These are phyloP conservation scores for Apogon hyalosoma DNA, from an alignment of 2,797 vertebrate genomes.

Conservation along the genomic window DNA sequence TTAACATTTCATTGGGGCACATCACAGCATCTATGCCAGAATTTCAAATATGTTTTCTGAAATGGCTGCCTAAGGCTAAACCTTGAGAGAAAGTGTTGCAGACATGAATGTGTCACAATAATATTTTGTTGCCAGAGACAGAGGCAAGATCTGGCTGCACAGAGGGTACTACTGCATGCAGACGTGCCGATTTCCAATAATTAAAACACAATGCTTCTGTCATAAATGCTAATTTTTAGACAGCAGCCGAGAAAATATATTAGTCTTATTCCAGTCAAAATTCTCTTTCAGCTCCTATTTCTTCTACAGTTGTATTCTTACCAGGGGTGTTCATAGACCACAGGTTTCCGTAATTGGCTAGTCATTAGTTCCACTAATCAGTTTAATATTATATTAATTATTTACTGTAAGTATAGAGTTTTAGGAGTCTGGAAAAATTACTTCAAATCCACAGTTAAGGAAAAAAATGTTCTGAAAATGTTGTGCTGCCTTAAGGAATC, in stretches of 20 bases:
- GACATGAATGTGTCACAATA: constrained; percentile 42
- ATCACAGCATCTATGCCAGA: constrained; percentile 39
- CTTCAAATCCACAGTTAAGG: too few relatives aligned
- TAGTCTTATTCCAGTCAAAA: not conserved
- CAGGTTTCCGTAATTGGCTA: too few relatives aligned
- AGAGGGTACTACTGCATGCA: constrained; percentile 5
- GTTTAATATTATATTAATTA: too few relatives aligned
- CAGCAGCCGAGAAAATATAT: constrained; percentile 2
- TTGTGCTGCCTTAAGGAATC: too few relatives aligned
- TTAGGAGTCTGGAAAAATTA: too few relatives aligned
- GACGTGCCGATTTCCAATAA: constrained; percentile 8
- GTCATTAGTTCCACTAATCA: too few relatives aligned
- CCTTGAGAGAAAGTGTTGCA: constrained; percentile 41
- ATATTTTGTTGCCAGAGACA: constrained; percentile 29
- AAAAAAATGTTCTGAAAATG: too few relatives aligned
- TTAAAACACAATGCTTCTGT: not conserved
- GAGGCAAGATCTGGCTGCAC: constrained; percentile 11
- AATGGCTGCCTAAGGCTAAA: constrained; percentile 53
- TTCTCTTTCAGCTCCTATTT: constrained; percentile 1
- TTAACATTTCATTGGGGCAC: constrained; percentile 23
- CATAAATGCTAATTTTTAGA: constrained; percentile 20
- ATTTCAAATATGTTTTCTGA: constrained; percentile 46
- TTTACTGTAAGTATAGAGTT: too few relatives aligned
- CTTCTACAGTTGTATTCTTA: too few relatives aligned
- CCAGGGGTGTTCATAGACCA: too few relatives aligned